Conservation (phyloP, 2,113 vertebrate species). For the Saccopteryx bilineata region DNA sequence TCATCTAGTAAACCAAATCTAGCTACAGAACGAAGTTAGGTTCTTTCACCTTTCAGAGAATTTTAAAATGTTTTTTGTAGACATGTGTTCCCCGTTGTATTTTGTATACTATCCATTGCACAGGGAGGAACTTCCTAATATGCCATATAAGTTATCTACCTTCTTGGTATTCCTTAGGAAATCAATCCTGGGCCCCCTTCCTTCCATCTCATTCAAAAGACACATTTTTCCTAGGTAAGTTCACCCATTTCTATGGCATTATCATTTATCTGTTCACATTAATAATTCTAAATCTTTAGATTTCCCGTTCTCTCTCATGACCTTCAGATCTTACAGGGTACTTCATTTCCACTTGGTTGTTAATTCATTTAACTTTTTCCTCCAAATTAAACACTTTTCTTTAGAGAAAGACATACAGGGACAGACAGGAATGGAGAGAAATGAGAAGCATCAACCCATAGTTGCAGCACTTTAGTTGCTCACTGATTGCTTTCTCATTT, state of each 20-base stretch:
- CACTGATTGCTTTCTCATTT: too few relatives aligned
- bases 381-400: conserved; percentile 55
- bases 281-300: conserved; percentile 16
- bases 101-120: background rate
- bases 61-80: conserved; percentile 4
- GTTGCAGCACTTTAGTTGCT: too few relatives aligned
- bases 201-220: background rate
- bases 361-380: conserved; percentile 10
- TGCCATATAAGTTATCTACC: background rate
- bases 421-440: too few relatives aligned
- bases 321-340: background rate
- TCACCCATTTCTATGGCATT: background rate
- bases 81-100: background rate
- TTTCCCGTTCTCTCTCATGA: conserved; percentile 1
- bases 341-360: conserved; percentile 10
- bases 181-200: background rate
- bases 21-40: conserved; percentile 11
- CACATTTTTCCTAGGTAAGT: background rate
- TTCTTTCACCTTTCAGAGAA: background rate
- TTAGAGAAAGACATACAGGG: too few relatives aligned
- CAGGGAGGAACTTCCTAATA: background rate
- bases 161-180: background rate
- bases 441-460: too few relatives aligned
- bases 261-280: background rate
- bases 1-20: conserved; percentile 50